phyloP scores from a whole-genome alignment of 2,888 invertebrate species.

The Polymixis flavicincta region DNA sequence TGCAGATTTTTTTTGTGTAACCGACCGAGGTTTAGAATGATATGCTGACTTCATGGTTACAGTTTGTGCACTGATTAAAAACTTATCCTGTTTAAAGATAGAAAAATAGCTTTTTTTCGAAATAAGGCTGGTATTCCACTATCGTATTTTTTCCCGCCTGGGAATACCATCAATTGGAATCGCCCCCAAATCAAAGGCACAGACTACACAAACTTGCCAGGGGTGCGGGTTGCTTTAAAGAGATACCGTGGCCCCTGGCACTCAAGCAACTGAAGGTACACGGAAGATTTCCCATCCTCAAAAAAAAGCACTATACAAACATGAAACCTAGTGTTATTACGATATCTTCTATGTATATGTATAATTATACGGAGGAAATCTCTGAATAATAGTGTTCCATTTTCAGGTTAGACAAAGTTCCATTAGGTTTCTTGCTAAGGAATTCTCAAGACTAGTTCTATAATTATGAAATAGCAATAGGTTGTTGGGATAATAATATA shows the following conservation, averaged over 20 bases:
- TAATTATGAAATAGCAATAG: not conserved
- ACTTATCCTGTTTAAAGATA: too few species aligned
- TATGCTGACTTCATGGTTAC: too few species aligned
- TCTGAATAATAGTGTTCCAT: not conserved
- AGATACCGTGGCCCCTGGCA: too few species aligned
- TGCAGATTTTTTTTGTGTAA: too few species aligned
- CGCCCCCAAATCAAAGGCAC: slow-evolving; percentile 16
- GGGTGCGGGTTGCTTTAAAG: too few species aligned
- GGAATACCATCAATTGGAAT: slow-evolving; percentile 27
- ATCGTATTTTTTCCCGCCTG: slow-evolving; percentile 9
- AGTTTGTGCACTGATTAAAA: too few species aligned
- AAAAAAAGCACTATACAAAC: too few species aligned
- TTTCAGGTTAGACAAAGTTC: slow-evolving; percentile 5
- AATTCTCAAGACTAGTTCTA: not conserved
- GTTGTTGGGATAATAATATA: not conserved
- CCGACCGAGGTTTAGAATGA: too few species aligned
- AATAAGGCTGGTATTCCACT: slow-evolving; percentile 13
- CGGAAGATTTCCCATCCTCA: too few species aligned
- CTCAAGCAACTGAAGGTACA: too few species aligned
- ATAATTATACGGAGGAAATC: not conserved
- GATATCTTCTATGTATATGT: not conserved
- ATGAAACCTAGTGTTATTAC: not conserved
- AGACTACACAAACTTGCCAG: not conserved
- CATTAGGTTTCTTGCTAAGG: not conserved
- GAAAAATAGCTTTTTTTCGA: not conserved